phyloP scores from a whole-genome alignment of 1,140 invertebrate species.

The Drosophila grimshawi region DNA sequence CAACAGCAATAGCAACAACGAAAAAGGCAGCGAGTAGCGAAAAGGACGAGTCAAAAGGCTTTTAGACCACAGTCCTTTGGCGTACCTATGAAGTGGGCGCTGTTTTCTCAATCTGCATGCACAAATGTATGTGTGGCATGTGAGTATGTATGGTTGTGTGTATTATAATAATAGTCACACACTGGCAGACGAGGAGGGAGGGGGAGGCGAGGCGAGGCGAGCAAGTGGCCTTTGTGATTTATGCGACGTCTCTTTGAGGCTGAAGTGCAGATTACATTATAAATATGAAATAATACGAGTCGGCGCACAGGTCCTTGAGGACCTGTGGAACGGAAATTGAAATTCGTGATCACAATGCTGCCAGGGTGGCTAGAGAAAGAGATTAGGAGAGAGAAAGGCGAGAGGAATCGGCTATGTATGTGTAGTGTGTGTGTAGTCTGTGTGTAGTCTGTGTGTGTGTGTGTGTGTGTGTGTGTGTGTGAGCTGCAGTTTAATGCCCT shows the following conservation, averaged over 20 bases:
- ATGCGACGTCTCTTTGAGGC: conserved; percentile 76
- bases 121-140: neutral
- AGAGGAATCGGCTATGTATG: neutral
- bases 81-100: conserved; percentile 57
- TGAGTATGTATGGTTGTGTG: conserved; percentile 10
- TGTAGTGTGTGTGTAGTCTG: too few species aligned
- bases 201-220: neutral
- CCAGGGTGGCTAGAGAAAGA: neutral
- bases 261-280: conserved; percentile 81
- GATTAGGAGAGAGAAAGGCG: conserved; percentile 16
- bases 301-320: conserved; percentile 64
- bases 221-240: conserved; percentile 66
- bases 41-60: conserved; percentile 52
- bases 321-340: conserved; percentile 73
- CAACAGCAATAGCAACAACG: neutral
- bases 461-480: too few species aligned
- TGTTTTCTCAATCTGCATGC: conserved; percentile 29
- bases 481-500: too few species aligned
- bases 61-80: conserved; percentile 58
- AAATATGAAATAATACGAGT: conserved; percentile 76
- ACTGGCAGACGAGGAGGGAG: neutral
- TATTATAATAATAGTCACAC: conserved; percentile 55
- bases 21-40: conserved; percentile 44
- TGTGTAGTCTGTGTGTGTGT: too few species aligned
- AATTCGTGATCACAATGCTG: conserved; percentile 46